Evolutionary conservation across 2,113 vertebrate genomes (phyloP), one percentile per base, ranked within the genome.

Genomic region (Butorides virescens): DNA sequence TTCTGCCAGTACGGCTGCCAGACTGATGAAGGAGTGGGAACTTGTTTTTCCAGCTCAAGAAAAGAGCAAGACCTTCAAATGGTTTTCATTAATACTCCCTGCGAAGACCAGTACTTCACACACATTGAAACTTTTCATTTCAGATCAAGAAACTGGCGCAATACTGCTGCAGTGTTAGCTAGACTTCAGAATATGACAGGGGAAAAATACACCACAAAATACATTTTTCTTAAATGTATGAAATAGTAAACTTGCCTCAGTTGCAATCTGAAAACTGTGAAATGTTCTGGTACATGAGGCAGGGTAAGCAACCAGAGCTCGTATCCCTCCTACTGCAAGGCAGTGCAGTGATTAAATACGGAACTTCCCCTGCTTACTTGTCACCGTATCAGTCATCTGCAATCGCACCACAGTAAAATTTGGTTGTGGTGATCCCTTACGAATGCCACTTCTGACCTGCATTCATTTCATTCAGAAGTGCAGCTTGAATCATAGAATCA

Each of bases 41-140:
- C 13, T 79, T 93, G 71, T 93, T 88, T 87, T 92, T 88, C 80
- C 62, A 91, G 67, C n/a, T 88, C 67, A 83, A 55, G 62, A 34
- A 50, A 76, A 93, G 66, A 67, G 44, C 65, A 71, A 88, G 55
- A 82, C 56, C 72, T 96, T 76, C 9, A 30, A 68, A 91, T 79
- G 83, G 52, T 95, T 88, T 88, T 90, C 62, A 92, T 92, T 79
- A 95, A 59, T 26, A 22, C 70, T 67, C 62, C 23, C 18, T 61
- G 49, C 3, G 4, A 63, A 83, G 32, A 85, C 47, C n/a, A 76
- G 0, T 47, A 47, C 53, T 85, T 82, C 78, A 59, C 21, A 75
- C n/a, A 59, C 37, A 75, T 37, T 7, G 47, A 47, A 88, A 76
- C 22, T 55, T 72, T 49, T 27, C 4, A 67, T 72, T 90, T 46